Evolutionary conservation across 2,113 vertebrate species (phyloP).

Genomic region (Tachysurus fulvidraco): DNA sequence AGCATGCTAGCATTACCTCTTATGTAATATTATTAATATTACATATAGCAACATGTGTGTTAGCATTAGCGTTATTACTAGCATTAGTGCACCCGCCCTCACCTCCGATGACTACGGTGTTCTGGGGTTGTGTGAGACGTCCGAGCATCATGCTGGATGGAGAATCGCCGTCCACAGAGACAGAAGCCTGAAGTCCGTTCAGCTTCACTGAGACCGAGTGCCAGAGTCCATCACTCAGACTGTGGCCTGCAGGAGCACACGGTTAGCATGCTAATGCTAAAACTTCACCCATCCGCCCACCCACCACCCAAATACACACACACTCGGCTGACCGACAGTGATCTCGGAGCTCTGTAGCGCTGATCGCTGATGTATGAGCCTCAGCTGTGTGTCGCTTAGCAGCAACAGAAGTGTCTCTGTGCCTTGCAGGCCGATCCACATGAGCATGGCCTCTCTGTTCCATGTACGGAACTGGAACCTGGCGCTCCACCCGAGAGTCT

Average conservation of each 20-base stretch:
- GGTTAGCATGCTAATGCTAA: not conserved
- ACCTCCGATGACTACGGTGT: conserved; percentile 84
- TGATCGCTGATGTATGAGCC: conserved; percentile 71
- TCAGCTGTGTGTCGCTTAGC: conserved; percentile 69
- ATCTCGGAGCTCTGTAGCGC: conserved; percentile 69
- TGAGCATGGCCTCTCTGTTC: conserved; percentile 79
- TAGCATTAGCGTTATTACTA: not conserved
- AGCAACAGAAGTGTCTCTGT: conserved; percentile 73
- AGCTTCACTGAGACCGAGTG: conserved; percentile 78
- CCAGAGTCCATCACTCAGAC: conserved; percentile 82
- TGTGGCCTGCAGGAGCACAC: conserved; percentile 67
- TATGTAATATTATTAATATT: not conserved
- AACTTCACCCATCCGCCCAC: not conserved
- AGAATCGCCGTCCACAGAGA: conserved; percentile 76
- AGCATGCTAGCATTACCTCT: not conserved
- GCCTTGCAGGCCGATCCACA: conserved; percentile 73
- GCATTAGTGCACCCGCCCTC: not conserved
- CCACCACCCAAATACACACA: conserved; percentile 16
- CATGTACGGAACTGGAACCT: conserved; percentile 84
- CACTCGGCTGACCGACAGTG: conserved; percentile 69
- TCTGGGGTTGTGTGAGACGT: conserved; percentile 74
- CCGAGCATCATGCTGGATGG: conserved; percentile 71
- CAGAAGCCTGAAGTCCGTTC: conserved; percentile 75
- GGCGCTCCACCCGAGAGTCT: conserved; percentile 72
- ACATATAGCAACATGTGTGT: not conserved